Evolutionary conservation across 2,797 vertebrate species (phyloP).

Genomic region (Atherinosoma microstoma): DNA sequence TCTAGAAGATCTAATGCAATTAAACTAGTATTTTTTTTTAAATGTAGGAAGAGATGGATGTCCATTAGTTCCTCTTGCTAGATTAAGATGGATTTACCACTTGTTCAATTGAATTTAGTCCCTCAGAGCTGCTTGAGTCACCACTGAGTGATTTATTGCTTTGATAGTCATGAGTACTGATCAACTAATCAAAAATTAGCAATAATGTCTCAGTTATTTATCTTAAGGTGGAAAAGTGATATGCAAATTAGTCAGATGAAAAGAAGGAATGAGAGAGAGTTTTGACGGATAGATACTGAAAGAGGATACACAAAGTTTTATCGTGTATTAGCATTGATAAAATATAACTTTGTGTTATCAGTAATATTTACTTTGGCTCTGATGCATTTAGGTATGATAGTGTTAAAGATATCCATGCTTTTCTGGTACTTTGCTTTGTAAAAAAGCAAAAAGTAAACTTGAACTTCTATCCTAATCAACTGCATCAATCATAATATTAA

Average conservation of each 20-base stretch:
- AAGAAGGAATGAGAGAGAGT: too few species aligned
- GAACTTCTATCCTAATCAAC: not conserved
- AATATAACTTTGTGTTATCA: too few species aligned
- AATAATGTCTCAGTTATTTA: not conserved
- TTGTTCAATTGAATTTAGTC: not conserved
- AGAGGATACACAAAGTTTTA: too few species aligned
- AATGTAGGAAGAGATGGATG: not conserved
- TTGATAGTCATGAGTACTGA: not conserved
- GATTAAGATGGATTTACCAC: conserved; percentile 11
- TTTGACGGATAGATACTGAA: too few species aligned
- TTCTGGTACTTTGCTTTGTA: not conserved
- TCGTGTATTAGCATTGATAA: too few species aligned
- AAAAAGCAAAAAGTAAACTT: not conserved
- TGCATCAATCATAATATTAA: not conserved
- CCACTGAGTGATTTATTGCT: conserved; percentile 8
- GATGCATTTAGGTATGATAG: too few species aligned
- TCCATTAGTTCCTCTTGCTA: not conserved
- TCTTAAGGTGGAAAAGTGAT: not conserved
- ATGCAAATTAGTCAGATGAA: not conserved
- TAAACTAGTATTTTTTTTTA: not conserved
- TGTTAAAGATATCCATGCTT: too few species aligned
- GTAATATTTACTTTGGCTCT: too few species aligned
- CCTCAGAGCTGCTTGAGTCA: not conserved
- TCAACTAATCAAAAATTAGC: not conserved
- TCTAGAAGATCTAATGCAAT: not conserved